Percentiles rank a stretch among this genome's conserved stretches.
phyloP scores from a whole-genome alignment of 2,888 invertebrate species.

The Drosophila borealis region DNA sequence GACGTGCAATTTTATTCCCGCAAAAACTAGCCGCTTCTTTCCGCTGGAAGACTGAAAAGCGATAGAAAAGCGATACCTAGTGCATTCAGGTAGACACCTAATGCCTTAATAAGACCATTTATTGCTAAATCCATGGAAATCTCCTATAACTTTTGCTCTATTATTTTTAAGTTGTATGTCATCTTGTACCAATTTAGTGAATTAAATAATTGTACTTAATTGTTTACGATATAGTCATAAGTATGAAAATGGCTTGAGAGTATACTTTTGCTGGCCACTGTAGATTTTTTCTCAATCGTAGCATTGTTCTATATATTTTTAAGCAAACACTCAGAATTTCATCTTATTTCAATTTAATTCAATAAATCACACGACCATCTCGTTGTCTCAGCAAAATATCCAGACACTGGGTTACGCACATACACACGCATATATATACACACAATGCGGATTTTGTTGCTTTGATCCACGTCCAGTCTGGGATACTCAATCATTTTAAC shows the following conservation, averaged over 20 bases:
- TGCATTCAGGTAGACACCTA: too few relatives aligned
- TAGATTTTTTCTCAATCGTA: conserved; percentile 1
- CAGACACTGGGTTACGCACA: conserved; percentile 36
- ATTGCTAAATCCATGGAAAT: too few relatives aligned
- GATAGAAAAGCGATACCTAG: too few relatives aligned
- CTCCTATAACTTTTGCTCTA: too few relatives aligned
- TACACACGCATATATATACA: conserved; percentile 7
- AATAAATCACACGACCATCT: conserved; percentile 63
- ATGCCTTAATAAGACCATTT: too few relatives aligned
- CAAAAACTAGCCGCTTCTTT: too few relatives aligned
- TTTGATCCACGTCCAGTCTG: conserved; percentile 30
- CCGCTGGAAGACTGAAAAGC: too few relatives aligned
- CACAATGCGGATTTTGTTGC: conserved; percentile 33
- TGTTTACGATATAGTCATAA: not conserved
- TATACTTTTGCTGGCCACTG: conserved; percentile 6
- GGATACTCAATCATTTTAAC: conserved; percentile 72
- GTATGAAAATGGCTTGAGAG: not conserved
- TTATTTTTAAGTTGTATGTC: too few relatives aligned
- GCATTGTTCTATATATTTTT: not conserved
- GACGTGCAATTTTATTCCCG: too few relatives aligned
- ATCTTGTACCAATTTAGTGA: too few relatives aligned
- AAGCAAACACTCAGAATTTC: conserved; percentile 27
- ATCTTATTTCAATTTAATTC: conserved; percentile 53
- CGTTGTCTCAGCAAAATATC: conserved; percentile 44
- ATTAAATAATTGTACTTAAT: not conserved